These are phyloP conservation scores for Peromyscus eremicus DNA, from an alignment of 2,797 vertebrate genomes.

Conservation along the genomic window DNA sequence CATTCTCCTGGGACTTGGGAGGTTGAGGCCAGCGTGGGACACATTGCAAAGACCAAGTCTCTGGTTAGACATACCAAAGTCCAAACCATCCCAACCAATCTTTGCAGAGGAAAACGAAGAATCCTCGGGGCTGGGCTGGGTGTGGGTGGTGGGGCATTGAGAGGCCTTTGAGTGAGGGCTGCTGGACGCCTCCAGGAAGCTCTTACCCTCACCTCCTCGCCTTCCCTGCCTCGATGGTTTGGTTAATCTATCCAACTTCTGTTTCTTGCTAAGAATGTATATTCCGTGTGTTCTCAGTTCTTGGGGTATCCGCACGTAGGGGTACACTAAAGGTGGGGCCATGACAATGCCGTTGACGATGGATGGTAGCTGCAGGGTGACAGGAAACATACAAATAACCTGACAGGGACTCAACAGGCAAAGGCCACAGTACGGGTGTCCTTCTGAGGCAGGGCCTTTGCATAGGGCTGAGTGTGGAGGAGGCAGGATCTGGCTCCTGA, in stretches of 20 bases:
- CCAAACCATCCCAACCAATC: not conserved
- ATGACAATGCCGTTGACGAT: fast-evolving
- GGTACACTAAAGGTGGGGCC: fast-evolving
- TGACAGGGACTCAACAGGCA: fast-evolving
- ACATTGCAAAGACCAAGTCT: not conserved
- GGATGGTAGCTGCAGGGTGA: fast-evolving
- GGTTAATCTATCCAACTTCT: not conserved
- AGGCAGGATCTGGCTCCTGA: not conserved
- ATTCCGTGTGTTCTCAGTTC: not conserved
- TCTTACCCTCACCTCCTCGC: too few relatives aligned
- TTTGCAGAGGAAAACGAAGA: not conserved
- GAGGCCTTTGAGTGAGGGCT: not conserved
- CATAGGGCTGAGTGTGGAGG: not conserved
- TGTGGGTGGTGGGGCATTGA: fast-evolving
- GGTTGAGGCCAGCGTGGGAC: not conserved
- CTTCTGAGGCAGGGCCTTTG: not conserved
- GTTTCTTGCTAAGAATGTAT: fast-evolving
- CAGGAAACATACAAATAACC: not conserved
- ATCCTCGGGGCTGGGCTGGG: not conserved
- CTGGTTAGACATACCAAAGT: not conserved
- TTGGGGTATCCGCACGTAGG: not conserved
- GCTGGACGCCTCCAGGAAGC: not conserved
- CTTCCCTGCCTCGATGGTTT: not conserved
- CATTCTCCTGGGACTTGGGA: not conserved
- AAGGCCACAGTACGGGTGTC: not conserved